These are phyloP conservation scores for Tragelaphus scriptus DNA, from an alignment of 2,113 vertebrate species.

Conservation along the genomic window DNA sequence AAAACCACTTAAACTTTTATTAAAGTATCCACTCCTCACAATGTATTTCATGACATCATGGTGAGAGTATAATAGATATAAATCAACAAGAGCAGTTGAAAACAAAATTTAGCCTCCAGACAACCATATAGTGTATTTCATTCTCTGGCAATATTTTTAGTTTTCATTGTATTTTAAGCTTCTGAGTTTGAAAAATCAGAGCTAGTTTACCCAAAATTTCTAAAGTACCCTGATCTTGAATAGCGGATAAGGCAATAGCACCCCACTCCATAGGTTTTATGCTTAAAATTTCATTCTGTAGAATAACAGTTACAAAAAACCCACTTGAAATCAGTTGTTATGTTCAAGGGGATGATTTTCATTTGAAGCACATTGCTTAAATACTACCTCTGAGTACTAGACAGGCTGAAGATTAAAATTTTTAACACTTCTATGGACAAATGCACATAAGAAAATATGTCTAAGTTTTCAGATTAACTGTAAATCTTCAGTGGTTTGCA, in stretches of 20 bases:
- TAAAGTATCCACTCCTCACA: neutral
- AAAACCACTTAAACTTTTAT: neutral
- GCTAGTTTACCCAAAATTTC: neutral
- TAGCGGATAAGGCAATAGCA: too few relatives aligned
- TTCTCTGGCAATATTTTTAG: conserved; percentile 26
- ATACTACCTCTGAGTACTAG: conserved; percentile 11
- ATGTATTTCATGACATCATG: neutral
- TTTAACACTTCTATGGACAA: neutral
- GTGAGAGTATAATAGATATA: neutral
- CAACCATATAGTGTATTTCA: neutral
- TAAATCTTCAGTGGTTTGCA: neutral
- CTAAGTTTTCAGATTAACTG: neutral
- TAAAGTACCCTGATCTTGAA: neutral
- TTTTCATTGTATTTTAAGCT: conserved; percentile 29
- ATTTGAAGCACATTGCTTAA: conserved; percentile 6
- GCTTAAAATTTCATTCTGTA: neutral
- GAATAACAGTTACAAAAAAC: neutral
- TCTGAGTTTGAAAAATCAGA: conserved; percentile 21
- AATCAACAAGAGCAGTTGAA: neutral
- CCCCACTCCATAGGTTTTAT: neutral
- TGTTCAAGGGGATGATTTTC: conserved; percentile 36
- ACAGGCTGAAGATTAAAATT: neutral
- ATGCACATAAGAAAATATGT: neutral
- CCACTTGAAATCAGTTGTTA: conserved; percentile 15
- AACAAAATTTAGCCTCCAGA: neutral